phyloP scores from a whole-genome alignment of 1,140 invertebrate species.

The Centruroides vittatus region DNA sequence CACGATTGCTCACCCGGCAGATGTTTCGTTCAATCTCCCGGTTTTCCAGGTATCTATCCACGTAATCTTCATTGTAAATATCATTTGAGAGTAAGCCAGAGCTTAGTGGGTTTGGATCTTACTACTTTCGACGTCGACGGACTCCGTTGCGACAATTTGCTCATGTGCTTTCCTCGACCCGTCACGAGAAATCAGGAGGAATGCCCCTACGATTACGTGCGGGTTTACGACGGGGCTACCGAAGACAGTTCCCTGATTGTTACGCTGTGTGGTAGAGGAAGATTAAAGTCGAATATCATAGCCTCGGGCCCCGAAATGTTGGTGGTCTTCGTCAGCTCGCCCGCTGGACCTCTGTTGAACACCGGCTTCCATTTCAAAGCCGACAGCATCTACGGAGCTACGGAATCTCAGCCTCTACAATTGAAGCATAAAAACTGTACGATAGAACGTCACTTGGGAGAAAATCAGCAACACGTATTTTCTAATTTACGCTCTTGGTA shows the following conservation, averaged over 20 bases:
- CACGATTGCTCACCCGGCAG: slow-evolving; percentile 63
- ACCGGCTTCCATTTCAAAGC: slow-evolving; percentile 22
- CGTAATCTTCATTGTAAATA: slow-evolving; percentile 63
- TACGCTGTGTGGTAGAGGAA: slow-evolving; percentile 83
- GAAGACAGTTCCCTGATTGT: slow-evolving; percentile 71
- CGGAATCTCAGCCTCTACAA: slow-evolving; percentile 2
- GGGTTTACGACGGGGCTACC: slow-evolving; percentile 76
- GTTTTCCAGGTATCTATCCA: slow-evolving; percentile 80
- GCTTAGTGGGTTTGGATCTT: slow-evolving; percentile 18
- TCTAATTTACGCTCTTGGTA: slow-evolving; percentile 19
- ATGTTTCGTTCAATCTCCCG: slow-evolving; percentile 82
- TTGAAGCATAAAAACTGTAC: slow-evolving; percentile 12
- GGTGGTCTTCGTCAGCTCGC: slow-evolving; percentile 78
- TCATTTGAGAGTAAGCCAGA: slow-evolving; percentile 10
- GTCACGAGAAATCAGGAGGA: slow-evolving; percentile 45
- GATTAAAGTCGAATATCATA: slow-evolving; percentile 85
- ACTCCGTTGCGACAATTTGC: slow-evolving; percentile 81
- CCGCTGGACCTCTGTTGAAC: slow-evolving; percentile 38
- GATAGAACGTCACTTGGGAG: slow-evolving; percentile 11
- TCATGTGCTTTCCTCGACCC: slow-evolving; percentile 82
- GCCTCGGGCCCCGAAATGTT: slow-evolving; percentile 72
- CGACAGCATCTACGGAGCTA: slow-evolving; percentile 5
- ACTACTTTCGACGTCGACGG: slow-evolving; percentile 70
- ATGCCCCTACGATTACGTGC: slow-evolving; percentile 79
- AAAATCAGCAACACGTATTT: slow-evolving; percentile 4